These are phyloP conservation scores for Melanotaenia nigrans DNA, from an alignment of 2,797 vertebrate species.

Conservation along the genomic window DNA sequence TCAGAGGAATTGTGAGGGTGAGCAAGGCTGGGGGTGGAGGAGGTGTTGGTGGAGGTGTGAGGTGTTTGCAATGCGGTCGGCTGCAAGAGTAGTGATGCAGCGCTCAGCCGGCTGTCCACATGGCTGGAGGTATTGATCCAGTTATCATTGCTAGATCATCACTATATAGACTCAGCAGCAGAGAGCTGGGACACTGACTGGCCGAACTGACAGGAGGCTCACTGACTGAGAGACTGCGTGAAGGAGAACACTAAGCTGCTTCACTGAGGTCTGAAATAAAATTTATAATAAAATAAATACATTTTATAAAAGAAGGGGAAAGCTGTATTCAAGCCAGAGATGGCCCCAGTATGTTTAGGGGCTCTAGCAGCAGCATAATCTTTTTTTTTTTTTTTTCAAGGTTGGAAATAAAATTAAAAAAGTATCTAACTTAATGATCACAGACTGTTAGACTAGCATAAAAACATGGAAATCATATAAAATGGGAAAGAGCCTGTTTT, in stretches of 20 bases:
- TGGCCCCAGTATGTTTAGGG: neutral
- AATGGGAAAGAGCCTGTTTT: neutral
- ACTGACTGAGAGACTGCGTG: constrained; percentile 47
- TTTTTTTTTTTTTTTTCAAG: neutral
- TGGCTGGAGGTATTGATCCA: constrained; percentile 82
- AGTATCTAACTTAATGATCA: neutral
- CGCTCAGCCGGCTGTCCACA: constrained; percentile 76
- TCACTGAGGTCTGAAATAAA: constrained; percentile 22
- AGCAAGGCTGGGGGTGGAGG: constrained; percentile 18
- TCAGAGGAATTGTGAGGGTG: constrained; percentile 73
- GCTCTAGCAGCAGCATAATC: neutral
- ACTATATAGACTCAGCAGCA: constrained; percentile 75
- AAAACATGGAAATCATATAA: too few relatives aligned
- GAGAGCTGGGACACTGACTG: constrained; percentile 53
- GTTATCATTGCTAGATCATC: constrained; percentile 83
- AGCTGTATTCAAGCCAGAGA: constrained; percentile 1
- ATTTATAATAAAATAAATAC: constrained; percentile 1
- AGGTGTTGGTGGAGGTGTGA: constrained; percentile 22
- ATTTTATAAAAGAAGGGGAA: neutral
- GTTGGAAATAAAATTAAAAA: neutral
- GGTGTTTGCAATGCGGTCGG: constrained; percentile 65
- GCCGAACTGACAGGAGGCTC: constrained; percentile 19
- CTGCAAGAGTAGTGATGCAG: constrained; percentile 73
- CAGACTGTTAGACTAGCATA: neutral
- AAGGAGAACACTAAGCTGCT: constrained; percentile 43